Evolutionary conservation across 2,113 vertebrate genomes (phyloP).

Genomic region (Alexandromys fortis): DNA sequence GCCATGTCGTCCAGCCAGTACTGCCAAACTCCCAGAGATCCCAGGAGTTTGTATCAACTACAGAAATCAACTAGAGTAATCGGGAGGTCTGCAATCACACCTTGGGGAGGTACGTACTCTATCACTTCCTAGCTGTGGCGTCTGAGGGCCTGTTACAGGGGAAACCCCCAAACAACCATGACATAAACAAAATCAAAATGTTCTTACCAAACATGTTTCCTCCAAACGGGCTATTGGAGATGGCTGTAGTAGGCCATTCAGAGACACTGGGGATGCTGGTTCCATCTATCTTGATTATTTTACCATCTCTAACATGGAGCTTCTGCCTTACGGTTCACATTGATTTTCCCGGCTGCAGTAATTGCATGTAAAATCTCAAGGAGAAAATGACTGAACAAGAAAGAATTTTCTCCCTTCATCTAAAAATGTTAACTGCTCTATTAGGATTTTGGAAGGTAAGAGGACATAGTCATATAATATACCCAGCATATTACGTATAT

Average conservation of each 20-base stretch:
- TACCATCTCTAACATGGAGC: background rate
- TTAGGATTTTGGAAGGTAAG: background rate
- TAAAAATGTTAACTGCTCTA: background rate
- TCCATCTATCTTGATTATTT: background rate
- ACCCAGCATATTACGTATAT: background rate
- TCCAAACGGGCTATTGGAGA: background rate
- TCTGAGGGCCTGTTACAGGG: background rate
- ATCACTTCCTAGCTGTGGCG: background rate
- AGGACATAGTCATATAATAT: background rate
- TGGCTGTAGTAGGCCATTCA: background rate
- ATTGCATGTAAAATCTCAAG: background rate
- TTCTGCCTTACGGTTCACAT: background rate
- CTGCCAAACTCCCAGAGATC: background rate
- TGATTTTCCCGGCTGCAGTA: background rate
- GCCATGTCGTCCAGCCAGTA: background rate
- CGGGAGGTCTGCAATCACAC: background rate
- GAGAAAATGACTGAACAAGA: background rate
- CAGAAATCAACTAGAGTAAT: background rate
- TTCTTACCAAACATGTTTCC: background rate
- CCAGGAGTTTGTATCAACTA: background rate
- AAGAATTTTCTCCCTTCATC: background rate
- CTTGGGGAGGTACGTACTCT: background rate
- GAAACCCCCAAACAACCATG: background rate
- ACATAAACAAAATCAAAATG: constrained; percentile 6
- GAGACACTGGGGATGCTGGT: background rate